These are phyloP conservation scores for Blennius ocellaris DNA, from an alignment of 2,113 vertebrate species.

Conservation along the genomic window DNA sequence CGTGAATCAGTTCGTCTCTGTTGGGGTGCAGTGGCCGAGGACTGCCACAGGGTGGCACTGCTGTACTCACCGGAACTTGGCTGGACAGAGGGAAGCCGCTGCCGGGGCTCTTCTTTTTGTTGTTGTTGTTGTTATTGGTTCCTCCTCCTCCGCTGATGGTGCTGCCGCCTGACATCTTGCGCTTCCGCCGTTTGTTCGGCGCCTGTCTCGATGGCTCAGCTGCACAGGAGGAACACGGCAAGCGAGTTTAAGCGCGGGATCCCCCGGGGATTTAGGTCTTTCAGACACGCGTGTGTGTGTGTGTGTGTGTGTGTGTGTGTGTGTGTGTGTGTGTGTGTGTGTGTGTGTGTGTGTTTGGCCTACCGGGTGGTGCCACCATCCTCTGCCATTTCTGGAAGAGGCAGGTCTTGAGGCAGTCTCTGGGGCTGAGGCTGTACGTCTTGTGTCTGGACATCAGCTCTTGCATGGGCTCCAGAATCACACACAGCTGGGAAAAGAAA, in stretches of 20 bases:
- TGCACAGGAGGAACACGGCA: conserved; percentile 48
- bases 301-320: too few relatives aligned
- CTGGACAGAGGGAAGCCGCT: conserved; percentile 98
- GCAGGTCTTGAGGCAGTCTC: conserved; percentile 99
- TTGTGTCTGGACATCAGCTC: conserved; percentile 99
- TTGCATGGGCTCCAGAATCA: conserved; percentile 99
- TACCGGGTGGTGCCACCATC: conserved; percentile 98
- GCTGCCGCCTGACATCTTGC: conserved; percentile 98
- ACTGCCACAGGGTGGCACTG: conserved; percentile 70
- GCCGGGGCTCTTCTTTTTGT: conserved; percentile 98
- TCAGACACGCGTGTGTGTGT: too few relatives aligned
- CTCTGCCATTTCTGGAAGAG: conserved; percentile 99
- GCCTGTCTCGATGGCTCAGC: conserved; percentile 96
- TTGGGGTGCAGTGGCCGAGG: not conserved
- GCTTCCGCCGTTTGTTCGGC: conserved; percentile 96
- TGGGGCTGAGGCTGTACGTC: conserved; percentile 98
- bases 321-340: too few relatives aligned
- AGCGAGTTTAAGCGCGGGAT: conserved; percentile 1
- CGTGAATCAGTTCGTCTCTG: not conserved
- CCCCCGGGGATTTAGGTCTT: not conserved
- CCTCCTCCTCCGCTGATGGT: conserved; percentile 95
- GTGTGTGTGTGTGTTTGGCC: not conserved
- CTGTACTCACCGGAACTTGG: conserved; percentile 97
- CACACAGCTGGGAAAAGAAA: conserved; percentile 90
- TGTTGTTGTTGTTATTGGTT: conserved; percentile 95